Evolutionary conservation across 2,888 invertebrate genomes (phyloP), one percentile per base, ranked within the genome.

Genomic region (Volucella inflata): DNA sequence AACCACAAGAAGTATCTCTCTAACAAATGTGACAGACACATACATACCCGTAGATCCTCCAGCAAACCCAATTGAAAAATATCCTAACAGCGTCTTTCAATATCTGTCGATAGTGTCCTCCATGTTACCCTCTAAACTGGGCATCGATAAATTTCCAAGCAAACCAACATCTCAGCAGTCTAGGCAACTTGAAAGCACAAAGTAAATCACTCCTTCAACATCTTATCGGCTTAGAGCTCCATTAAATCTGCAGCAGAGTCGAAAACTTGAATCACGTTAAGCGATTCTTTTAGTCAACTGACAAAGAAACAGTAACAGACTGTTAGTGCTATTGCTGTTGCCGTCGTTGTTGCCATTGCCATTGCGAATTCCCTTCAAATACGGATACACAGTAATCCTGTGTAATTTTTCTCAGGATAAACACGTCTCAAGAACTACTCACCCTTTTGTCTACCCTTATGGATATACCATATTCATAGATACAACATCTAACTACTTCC

Each of bases 341-440:
- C 30, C 30, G 30, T 30, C 6, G 4, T 1, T 6, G 30, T 30
- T 30, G 30, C 51, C 53, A 10, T 46, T 51, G n/a, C 30, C 64
- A 42, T 60, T 59, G 9, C 70, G 30, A 75, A 40, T 59, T 53
- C 53, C 44, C 6, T 53, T 21, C 17, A 44, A 36, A 53, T 14
- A 70, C 10, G 30, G 30, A 30, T 30, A 30, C 30, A 30, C 4
- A 60, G 38, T 50, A 55, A 53, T 72, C 72, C 65, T 38, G 57
- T 11, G 36, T 78, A 57, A 71, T 72, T 72, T 72, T 71, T 72
- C 38, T 44, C 60, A 70, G 67, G 60, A 80, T 75, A 53, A 74
- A 70, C 53, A 55, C 70, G 42, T 72, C 36, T 53, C 42, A n/a
- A 55, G 14, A 83, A 48, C n/a, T 44, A 62, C 12, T 62, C 44